A percentile compares a stretch with the other conserved stretches of the same genome.
These are phyloP conservation scores for Microplitis manilae DNA, from an alignment of 2,888 invertebrate genomes.

Conservation along the genomic window DNA sequence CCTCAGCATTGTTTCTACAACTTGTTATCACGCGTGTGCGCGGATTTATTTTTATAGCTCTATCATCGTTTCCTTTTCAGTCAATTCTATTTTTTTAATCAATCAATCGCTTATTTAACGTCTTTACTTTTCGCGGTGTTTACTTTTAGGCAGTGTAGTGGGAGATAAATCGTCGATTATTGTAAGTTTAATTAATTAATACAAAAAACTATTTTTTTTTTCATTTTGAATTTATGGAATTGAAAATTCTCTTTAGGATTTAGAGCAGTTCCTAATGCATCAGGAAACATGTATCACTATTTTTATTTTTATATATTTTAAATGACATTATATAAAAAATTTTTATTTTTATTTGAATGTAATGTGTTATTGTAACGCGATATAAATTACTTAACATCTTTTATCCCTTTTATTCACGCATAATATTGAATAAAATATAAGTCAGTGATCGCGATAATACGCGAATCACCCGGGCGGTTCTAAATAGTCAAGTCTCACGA, in stretches of 20 bases:
- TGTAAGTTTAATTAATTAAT: background rate
- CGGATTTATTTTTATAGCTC: constrained; percentile 11
- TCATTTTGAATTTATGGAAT: background rate
- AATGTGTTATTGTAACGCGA: background rate
- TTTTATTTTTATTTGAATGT: background rate
- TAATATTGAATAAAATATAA: constrained; percentile 27
- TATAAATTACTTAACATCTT: background rate
- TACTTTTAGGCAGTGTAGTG: background rate
- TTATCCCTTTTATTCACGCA: constrained; percentile 10
- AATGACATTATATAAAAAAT: background rate
- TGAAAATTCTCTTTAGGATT: constrained; percentile 9
- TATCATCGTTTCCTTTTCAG: constrained; percentile 2
- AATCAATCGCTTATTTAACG: background rate
- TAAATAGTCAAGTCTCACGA: constrained; percentile 12
- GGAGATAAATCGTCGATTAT: background rate
- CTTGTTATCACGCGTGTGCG: constrained; percentile 29
- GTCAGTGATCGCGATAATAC: constrained; percentile 33
- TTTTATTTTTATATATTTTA: background rate
- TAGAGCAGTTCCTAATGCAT: constrained; percentile 25
- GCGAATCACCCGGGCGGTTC: constrained; percentile 11
- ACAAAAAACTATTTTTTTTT: background rate
- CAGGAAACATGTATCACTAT: constrained; percentile 25
- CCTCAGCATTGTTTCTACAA: constrained; percentile 52
- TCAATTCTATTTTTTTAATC: background rate
- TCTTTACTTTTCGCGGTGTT: background rate